phyloP scores from a whole-genome alignment of 1,140 invertebrate genomes.

The Gonatopus flavifemur region DNA sequence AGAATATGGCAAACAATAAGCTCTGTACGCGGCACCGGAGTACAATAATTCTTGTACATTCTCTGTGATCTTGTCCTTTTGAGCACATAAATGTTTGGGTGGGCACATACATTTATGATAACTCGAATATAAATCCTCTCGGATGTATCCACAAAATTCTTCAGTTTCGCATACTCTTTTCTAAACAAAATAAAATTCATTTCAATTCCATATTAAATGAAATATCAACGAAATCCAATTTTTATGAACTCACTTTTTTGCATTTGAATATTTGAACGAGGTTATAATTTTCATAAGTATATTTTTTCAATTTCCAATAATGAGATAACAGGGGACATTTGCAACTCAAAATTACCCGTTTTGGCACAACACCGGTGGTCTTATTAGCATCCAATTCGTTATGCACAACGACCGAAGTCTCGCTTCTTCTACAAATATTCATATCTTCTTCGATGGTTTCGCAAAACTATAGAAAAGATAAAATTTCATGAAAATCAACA shows the following conservation, averaged over 20 bases:
- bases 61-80: conserved; percentile 48
- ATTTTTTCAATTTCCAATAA: conserved; percentile 47
- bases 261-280: conserved; percentile 45
- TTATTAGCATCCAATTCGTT: conserved; percentile 35
- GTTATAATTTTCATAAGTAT: conserved; percentile 31
- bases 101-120: conserved; percentile 68
- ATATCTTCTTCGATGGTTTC: conserved; percentile 22
- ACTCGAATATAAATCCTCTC: conserved; percentile 60
- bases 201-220: conserved; percentile 1
- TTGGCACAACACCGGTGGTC: conserved; percentile 31
- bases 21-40: conserved; percentile 60
- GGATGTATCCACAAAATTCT: conserved; percentile 58
- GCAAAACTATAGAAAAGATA: conserved; percentile 43
- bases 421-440: conserved; percentile 29
- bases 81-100: conserved; percentile 61
- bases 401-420: conserved; percentile 33
- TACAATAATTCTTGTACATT: conserved; percentile 63
- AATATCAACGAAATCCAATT: background rate
- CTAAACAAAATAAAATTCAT: conserved; percentile 33
- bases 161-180: conserved; percentile 50
- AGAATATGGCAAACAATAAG: conserved; percentile 60
- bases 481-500: conserved; percentile 12
- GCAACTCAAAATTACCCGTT: conserved; percentile 38
- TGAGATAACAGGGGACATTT: conserved; percentile 37
- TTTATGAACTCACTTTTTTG: conserved; percentile 38